These are phyloP conservation scores for Parnassius glacialis DNA, from an alignment of 2,888 invertebrate genomes.

Conservation along the genomic window DNA sequence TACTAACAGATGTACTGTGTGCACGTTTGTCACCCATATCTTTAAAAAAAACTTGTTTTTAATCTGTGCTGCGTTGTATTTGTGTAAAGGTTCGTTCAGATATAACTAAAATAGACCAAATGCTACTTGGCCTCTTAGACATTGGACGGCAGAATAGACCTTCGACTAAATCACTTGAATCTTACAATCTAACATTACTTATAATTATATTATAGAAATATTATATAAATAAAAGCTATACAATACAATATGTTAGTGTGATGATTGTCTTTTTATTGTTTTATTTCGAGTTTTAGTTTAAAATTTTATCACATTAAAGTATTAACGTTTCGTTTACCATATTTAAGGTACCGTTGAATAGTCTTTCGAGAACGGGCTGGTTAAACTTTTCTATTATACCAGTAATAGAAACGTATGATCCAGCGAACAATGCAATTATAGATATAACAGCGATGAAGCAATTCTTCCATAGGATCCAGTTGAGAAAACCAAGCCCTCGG, in stretches of 20 bases:
- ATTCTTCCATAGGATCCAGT: conserved; percentile 87
- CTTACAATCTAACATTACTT: no score
- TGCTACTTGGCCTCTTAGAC: no score
- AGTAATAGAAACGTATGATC: conserved; percentile 63
- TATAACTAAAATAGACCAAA: no score
- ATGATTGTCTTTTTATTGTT: neutral
- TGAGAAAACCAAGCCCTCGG: conserved; percentile 77
- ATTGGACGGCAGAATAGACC: no score
- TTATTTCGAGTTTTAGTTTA: neutral
- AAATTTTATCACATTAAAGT: conserved; percentile 4
- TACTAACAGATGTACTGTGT: no score
- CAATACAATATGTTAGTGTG: neutral
- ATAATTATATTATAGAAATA: no score
- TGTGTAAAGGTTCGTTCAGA: no score
- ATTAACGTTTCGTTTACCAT: conserved; percentile 19
- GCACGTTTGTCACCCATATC: no score
- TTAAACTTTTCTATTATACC: conserved; percentile 58
- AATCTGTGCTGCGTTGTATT: no score
- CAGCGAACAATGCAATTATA: conserved; percentile 62
- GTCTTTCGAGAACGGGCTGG: conserved; percentile 19
- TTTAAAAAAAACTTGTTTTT: no score
- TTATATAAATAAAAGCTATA: no score
- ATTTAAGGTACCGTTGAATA: conserved; percentile 18
- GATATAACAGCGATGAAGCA: conserved; percentile 64
- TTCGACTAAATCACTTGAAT: no score